phyloP scores from a whole-genome alignment of 2,113 vertebrate species.

The Phycodurus eques region DNA sequence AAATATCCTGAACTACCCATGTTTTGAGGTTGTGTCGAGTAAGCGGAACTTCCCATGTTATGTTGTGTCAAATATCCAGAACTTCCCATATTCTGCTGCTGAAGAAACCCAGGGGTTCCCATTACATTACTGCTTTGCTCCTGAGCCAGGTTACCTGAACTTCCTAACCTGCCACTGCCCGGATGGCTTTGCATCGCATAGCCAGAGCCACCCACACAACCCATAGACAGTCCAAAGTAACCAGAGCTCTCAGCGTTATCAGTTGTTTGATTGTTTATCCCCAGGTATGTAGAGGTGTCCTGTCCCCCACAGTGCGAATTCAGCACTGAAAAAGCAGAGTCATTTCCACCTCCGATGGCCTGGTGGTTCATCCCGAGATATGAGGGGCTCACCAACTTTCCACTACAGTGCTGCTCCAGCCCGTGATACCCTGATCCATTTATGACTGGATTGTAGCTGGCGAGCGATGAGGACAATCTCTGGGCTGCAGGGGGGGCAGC shows the following conservation, averaged over 20 bases:
- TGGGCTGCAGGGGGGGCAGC: constrained; percentile 56
- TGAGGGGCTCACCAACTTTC: constrained; percentile 33
- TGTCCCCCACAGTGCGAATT: constrained; percentile 58
- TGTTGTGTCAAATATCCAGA: constrained; percentile 44
- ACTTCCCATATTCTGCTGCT: constrained; percentile 33
- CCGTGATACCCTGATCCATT: constrained; percentile 73
- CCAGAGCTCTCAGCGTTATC: constrained; percentile 68
- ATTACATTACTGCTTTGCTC: constrained; percentile 51
- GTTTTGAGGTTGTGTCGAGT: constrained; percentile 56
- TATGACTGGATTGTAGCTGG: constrained; percentile 69
- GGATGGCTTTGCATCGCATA: constrained; percentile 58
- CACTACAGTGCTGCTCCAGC: constrained; percentile 55
- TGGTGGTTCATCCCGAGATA: constrained; percentile 63
- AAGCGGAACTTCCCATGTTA: constrained; percentile 59
- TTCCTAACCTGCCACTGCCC: constrained; percentile 57
- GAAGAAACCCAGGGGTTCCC: constrained; percentile 39
- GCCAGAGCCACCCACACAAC: constrained; percentile 42
- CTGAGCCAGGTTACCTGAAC: constrained; percentile 61
- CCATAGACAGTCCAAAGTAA: constrained; percentile 63
- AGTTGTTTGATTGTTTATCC: constrained; percentile 64
- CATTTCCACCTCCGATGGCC: constrained; percentile 49
- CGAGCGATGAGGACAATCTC: constrained; percentile 67
- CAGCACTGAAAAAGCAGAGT: constrained; percentile 60
- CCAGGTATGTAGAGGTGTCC: constrained; percentile 65
- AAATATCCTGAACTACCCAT: constrained; percentile 58